Conservation (phyloP, 2,888 invertebrate genomes). For the Odontocolon sp. region DNA sequence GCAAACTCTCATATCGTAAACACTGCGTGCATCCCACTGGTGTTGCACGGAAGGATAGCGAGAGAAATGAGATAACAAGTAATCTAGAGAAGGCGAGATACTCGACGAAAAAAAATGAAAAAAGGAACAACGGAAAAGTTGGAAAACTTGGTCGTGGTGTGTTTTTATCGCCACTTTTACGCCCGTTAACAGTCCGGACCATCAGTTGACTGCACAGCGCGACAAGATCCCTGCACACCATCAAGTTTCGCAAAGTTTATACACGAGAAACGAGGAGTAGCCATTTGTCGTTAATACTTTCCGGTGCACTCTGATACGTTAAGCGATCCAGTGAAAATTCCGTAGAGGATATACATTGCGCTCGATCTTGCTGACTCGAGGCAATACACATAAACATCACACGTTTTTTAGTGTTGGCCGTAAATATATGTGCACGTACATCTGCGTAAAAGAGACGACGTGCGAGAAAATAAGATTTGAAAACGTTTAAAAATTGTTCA, state of each 20-base stretch:
- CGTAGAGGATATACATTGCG: background rate
- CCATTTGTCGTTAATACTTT: constrained; percentile 32
- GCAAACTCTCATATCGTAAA: constrained; percentile 17
- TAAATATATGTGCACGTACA: too few species aligned
- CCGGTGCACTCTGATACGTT: background rate
- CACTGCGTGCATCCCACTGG: background rate
- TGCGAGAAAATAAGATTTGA: constrained; percentile 8
- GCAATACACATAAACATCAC: too few species aligned
- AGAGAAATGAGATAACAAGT: background rate
- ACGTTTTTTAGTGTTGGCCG: too few species aligned
- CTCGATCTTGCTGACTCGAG: background rate
- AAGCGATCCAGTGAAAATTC: background rate
- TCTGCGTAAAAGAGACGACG: background rate
- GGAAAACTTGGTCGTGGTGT: constrained; percentile 14
- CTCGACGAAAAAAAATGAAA: background rate
- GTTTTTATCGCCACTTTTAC: constrained; percentile 35
- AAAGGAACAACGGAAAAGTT: constrained; percentile 16
- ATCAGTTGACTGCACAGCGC: constrained; percentile 22
- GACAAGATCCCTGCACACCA: constrained; percentile 1
- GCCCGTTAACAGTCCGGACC: constrained; percentile 23
- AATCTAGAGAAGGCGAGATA: background rate
- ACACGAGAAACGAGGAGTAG: constrained; percentile 5
- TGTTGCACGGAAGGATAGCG: background rate
- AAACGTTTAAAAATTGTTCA: constrained; percentile 19
- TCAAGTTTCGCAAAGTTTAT: constrained; percentile 26